Conservation (phyloP, 2,113 vertebrate genomes). For the Erinaceus europaeus region DNA sequence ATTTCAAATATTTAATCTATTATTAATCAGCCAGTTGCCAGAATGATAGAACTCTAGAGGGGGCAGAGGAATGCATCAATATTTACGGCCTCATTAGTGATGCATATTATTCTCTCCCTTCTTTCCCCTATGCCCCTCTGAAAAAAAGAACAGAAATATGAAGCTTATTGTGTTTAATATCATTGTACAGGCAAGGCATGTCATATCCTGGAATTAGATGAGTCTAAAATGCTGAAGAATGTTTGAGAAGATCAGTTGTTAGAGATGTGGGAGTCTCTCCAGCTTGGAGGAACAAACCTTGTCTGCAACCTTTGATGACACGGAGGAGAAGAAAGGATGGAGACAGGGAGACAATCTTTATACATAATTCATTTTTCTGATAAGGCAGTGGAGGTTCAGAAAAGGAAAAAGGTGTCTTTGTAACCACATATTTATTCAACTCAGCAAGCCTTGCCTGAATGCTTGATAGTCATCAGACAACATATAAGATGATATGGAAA, state of each 20-base stretch:
- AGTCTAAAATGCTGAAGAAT: slow-evolving; percentile 64
- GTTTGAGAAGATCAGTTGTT: slow-evolving; percentile 40
- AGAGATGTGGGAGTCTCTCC: neutral
- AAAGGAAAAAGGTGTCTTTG: neutral
- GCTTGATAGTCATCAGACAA: no score
- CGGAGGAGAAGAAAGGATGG: no score
- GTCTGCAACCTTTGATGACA: neutral
- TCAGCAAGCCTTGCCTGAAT: no score
- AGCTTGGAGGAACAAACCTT: no score
- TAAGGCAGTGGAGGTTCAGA: neutral
- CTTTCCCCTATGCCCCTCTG: slow-evolving; percentile 48
- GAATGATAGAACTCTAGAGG: slow-evolving; percentile 84
- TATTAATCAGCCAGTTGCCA: slow-evolving; percentile 86
- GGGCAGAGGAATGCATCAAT: slow-evolving; percentile 82
- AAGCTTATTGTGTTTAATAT: slow-evolving; percentile 74
- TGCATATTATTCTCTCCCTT: slow-evolving; percentile 37
- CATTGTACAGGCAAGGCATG: slow-evolving; percentile 65
- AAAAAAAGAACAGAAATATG: slow-evolving; percentile 60
- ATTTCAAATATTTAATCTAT: slow-evolving; percentile 87
- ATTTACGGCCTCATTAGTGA: slow-evolving; percentile 85
- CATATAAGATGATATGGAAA: no score
- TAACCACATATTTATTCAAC: no score
- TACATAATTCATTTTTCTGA: neutral
- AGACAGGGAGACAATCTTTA: neutral
- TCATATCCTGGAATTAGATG: slow-evolving; percentile 69